phyloP scores from a whole-genome alignment of 1,140 invertebrate species.

The Hycleus phaleratus region DNA sequence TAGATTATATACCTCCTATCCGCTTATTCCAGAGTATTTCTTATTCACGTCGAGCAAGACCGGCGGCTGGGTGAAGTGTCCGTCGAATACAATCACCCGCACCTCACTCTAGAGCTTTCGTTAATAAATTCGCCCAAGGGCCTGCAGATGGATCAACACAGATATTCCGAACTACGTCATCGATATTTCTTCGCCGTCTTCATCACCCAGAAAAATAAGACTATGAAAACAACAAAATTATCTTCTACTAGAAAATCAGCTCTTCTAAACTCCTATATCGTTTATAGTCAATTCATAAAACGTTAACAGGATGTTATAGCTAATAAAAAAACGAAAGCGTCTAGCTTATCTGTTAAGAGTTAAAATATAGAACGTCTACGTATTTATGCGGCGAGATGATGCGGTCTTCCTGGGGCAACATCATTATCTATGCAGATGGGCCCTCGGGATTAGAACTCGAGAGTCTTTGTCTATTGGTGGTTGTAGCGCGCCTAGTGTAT shows the following conservation, averaged over 20 bases:
- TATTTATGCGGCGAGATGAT: slow-evolving; percentile 16
- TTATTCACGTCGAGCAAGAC: slow-evolving; percentile 10
- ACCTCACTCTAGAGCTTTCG: slow-evolving; percentile 4
- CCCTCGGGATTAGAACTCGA: slow-evolving; percentile 32
- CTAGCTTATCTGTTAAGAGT: slow-evolving; percentile 9
- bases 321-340: not conserved
- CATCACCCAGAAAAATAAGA: no score
- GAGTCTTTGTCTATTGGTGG: slow-evolving; percentile 28
- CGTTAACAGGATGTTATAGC: not conserved
- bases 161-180: no score
- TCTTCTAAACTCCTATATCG: not conserved
- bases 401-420: slow-evolving; percentile 17
- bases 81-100: slow-evolving; percentile 17
- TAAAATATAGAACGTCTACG: not conserved
- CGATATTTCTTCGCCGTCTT: no score
- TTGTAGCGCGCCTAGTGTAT: slow-evolving; percentile 10
- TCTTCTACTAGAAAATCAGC: not conserved
- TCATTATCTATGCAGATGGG: slow-evolving; percentile 37
- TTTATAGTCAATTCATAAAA: not conserved
- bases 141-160: slow-evolving; percentile 4
- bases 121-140: slow-evolving; percentile 1
- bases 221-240: no score
- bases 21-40: slow-evolving; percentile 18
- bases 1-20: not conserved
- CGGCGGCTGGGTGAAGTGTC: slow-evolving; percentile 9